Evolutionary conservation across 2,797 vertebrate genomes (phyloP).

Genomic region (Megalops cyprinoides): DNA sequence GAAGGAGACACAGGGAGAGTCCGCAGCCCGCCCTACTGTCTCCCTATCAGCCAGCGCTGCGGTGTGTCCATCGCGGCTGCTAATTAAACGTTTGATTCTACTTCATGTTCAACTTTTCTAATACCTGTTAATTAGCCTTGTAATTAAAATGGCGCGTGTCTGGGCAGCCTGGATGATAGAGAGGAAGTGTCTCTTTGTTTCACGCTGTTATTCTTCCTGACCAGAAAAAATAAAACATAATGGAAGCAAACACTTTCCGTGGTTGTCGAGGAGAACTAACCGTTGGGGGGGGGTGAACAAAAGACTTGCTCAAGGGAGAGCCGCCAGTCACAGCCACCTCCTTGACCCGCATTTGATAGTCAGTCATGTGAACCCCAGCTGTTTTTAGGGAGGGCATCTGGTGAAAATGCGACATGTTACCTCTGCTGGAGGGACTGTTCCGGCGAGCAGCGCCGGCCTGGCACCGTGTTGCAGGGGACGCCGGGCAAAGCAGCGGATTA

Average conservation of each 20-base stretch:
- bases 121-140: conserved; percentile 51
- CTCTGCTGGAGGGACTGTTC: not conserved
- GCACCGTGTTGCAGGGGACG: not conserved
- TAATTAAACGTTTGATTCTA: conserved; percentile 58
- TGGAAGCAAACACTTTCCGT: not conserved
- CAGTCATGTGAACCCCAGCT: not conserved
- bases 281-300: not conserved
- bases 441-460: not conserved
- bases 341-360: not conserved
- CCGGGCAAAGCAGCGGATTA: not conserved
- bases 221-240: not conserved
- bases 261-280: not conserved
- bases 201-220: not conserved
- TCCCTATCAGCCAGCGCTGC: conserved; percentile 23
- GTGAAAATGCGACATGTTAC: not conserved
- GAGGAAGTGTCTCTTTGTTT: conserved; percentile 20
- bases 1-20: not conserved
- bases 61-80: conserved; percentile 38
- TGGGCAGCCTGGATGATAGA: conserved; percentile 26
- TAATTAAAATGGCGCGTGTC: conserved; percentile 54
- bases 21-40: conserved; percentile 6
- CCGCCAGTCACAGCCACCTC: too few relatives aligned
- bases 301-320: not conserved
- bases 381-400: not conserved
- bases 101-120: conserved; percentile 43